Percentiles rank a stretch among this genome's conserved stretches.
phyloP scores from a whole-genome alignment of 2,113 vertebrate species.

The Cairina moschata region DNA sequence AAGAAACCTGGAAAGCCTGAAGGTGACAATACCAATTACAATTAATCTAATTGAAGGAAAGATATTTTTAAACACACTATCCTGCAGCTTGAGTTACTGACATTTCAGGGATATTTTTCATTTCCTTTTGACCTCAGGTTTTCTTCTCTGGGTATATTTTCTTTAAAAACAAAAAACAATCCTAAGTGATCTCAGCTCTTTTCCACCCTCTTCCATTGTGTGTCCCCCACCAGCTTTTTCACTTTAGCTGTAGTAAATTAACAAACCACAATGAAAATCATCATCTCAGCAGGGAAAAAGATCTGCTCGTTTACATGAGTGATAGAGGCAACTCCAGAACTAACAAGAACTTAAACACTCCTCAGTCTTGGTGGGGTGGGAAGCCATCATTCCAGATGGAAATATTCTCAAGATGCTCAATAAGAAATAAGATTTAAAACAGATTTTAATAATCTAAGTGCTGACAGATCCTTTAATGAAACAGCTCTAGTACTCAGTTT shows the following conservation, averaged over 20 bases:
- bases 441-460: background rate
- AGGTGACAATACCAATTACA: background rate
- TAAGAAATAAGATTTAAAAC: background rate
- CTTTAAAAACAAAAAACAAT: background rate
- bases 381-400: background rate
- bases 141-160: background rate
- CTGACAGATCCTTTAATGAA: conserved; percentile 35
- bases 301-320: background rate
- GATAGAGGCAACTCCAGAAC: background rate
- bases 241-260: background rate
- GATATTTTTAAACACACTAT: background rate
- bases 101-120: background rate
- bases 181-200: background rate
- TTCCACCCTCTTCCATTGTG: background rate
- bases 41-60: background rate
- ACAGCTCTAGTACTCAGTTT: background rate
- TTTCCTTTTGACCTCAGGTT: background rate
- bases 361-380: background rate
- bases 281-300: background rate
- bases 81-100: background rate
- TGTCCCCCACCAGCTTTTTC: background rate
- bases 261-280: background rate
- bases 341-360: background rate
- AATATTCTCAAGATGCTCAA: background rate
- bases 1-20: background rate